These are phyloP conservation scores for Corythornis vintsioides DNA, from an alignment of 2,113 vertebrate species.

Conservation along the genomic window DNA sequence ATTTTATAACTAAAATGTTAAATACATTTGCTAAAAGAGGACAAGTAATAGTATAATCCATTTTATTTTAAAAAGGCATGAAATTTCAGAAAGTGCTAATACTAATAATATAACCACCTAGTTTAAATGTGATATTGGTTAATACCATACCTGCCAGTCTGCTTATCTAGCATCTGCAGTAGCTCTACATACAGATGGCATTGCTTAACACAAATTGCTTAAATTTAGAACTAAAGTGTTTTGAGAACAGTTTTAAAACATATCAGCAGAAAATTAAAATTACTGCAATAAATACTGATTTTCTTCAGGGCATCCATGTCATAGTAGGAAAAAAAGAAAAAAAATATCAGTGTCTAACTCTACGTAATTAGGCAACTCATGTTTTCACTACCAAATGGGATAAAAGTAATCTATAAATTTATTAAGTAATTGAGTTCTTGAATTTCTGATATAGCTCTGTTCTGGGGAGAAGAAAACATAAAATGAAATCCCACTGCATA, in stretches of 20 bases:
- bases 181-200: not conserved
- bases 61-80: constrained; percentile 67
- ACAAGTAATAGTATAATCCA: constrained; percentile 59
- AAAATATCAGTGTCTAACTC: not conserved
- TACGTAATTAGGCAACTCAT: constrained; percentile 19
- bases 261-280: constrained; percentile 34
- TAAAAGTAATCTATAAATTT: constrained; percentile 19
- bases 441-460: not conserved
- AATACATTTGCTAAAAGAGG: constrained; percentile 63
- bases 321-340: not conserved
- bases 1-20: constrained; percentile 70
- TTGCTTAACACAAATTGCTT: constrained; percentile 10
- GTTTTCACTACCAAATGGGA: not conserved
- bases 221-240: constrained; percentile 6
- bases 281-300: constrained; percentile 43
- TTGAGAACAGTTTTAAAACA: constrained; percentile 36
- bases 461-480: not conserved
- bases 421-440: constrained; percentile 16
- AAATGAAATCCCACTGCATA: not conserved
- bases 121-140: constrained; percentile 43
- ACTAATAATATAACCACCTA: constrained; percentile 60
- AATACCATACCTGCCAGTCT: constrained; percentile 36
- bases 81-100: constrained; percentile 62
- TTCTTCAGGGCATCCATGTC: constrained; percentile 4
- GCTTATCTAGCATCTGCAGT: constrained; percentile 44